These are phyloP conservation scores for Peromyscus aztecus DNA, from an alignment of 2,797 vertebrate species.

Conservation along the genomic window DNA sequence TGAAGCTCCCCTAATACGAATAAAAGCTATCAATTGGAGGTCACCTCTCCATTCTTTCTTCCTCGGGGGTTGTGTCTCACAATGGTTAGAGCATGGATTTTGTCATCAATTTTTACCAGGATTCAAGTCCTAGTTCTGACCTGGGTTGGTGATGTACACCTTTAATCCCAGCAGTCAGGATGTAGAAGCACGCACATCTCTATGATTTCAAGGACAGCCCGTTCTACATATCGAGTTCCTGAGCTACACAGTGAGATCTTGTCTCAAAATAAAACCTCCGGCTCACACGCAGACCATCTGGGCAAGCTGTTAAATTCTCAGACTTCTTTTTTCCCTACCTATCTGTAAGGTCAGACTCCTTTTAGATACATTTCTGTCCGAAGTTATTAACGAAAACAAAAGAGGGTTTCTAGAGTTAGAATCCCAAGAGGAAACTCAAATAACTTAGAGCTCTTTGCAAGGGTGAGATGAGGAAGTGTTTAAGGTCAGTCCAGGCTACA, in stretches of 20 bases:
- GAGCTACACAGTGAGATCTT: not conserved
- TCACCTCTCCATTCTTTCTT: not conserved
- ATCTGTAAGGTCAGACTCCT: not conserved
- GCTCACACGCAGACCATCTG: not conserved
- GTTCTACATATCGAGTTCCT: not conserved
- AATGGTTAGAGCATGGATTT: not conserved
- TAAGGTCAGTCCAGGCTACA: too few relatives aligned
- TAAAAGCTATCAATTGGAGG: not conserved
- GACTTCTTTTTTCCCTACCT: not conserved
- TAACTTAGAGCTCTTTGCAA: not conserved
- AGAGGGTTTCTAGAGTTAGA: not conserved
- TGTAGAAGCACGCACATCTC: not conserved
- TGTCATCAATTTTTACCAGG: not conserved
- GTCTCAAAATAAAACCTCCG: conserved; percentile 13
- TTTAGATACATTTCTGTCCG: not conserved
- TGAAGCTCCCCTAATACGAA: not conserved
- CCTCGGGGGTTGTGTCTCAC: not conserved
- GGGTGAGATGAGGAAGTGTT: not conserved
- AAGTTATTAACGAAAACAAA: not conserved
- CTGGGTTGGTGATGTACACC: not conserved
- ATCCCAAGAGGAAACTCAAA: not conserved
- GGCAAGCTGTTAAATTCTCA: not conserved
- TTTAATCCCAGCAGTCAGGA: not conserved
- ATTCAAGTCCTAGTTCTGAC: not conserved
- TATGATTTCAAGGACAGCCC: not conserved